These are phyloP conservation scores for Thripadectes ignobilis DNA, from an alignment of 2,797 vertebrate species.

Conservation along the genomic window DNA sequence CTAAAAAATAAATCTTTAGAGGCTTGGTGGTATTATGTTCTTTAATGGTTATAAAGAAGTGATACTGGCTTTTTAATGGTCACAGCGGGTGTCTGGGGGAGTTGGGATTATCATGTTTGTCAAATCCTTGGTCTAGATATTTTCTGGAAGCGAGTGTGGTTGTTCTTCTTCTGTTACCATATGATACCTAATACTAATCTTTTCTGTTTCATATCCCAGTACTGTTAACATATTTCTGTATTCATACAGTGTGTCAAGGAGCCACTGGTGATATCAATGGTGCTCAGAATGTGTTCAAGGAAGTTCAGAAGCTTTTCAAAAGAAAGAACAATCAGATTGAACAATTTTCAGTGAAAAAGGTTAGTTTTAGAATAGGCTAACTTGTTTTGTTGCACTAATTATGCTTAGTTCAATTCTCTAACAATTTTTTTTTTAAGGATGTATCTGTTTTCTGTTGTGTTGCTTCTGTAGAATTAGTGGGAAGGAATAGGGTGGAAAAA, in stretches of 20 bases:
- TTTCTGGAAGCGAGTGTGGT: neutral
- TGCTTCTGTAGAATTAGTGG: neutral
- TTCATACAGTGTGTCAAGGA: conserved; percentile 90
- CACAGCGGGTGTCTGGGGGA: neutral
- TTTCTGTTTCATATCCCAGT: neutral
- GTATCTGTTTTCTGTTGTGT: neutral
- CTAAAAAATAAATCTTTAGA: neutral
- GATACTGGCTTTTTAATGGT: neutral
- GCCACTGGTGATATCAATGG: conserved; percentile 89
- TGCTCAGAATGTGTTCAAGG: conserved; percentile 88
- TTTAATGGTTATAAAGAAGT: neutral
- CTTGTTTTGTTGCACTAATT: neutral
- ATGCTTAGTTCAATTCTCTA: neutral
- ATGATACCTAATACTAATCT: neutral
- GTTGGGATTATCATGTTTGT: neutral
- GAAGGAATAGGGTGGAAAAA: neutral
- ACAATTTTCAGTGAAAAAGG: conserved; percentile 93
- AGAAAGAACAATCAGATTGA: conserved; percentile 99
- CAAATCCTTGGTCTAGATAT: neutral
- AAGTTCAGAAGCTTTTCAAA: conserved; percentile 94
- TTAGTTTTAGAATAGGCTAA: conserved; percentile 31
- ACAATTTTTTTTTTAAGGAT: neutral
- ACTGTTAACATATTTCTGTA: neutral
- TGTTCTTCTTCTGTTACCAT: neutral
- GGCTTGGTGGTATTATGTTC: neutral